These are phyloP conservation scores for Colaptes auratus DNA, from an alignment of 2,113 vertebrate genomes.

Conservation along the genomic window DNA sequence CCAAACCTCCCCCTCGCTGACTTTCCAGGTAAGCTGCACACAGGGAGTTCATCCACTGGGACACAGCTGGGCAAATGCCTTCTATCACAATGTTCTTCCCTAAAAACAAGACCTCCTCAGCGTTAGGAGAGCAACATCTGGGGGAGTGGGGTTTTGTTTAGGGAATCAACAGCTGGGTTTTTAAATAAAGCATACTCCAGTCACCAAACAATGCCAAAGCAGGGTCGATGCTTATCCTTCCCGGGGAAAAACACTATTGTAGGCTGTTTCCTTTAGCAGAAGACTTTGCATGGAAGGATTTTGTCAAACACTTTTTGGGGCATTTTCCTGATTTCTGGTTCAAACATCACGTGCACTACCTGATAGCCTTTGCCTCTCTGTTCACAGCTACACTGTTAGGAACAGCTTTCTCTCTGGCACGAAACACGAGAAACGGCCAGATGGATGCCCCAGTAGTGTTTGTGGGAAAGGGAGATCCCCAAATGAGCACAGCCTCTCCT, in stretches of 20 bases:
- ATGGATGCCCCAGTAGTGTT: neutral
- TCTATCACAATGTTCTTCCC: neutral
- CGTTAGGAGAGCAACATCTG: neutral
- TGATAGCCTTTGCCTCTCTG: neutral
- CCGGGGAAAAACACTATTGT: neutral
- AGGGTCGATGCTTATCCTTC: neutral
- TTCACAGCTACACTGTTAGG: neutral
- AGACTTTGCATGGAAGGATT: neutral
- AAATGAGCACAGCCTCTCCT: neutral
- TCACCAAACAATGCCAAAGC: neutral
- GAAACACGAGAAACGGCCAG: neutral
- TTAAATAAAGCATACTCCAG: neutral
- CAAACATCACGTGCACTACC: accelerated
- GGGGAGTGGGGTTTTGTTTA: neutral
- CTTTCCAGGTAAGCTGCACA: slow-evolving; percentile 76
- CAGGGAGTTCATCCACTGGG: neutral
- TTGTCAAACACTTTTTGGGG: neutral
- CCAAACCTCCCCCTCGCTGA: slow-evolving; percentile 77
- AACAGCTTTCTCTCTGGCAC: neutral
- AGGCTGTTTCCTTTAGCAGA: neutral
- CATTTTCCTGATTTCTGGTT: neutral
- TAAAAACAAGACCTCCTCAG: neutral
- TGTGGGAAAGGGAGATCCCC: neutral
- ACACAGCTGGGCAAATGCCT: neutral
- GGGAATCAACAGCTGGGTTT: neutral